Conservation (phyloP, 2,888 invertebrate genomes). For the Helleia helle region DNA sequence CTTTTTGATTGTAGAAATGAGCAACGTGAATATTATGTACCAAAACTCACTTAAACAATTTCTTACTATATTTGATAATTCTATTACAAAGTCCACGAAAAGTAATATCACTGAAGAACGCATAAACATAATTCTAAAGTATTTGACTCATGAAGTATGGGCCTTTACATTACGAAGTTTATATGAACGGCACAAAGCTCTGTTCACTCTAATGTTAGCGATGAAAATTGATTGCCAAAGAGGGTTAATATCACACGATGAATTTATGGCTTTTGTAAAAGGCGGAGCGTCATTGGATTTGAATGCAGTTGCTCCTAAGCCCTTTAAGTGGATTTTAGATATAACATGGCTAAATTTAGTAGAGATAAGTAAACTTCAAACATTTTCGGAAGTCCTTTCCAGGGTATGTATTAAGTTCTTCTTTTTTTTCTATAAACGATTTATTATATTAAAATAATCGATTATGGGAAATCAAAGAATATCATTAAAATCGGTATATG, state of each 20-base stretch:
- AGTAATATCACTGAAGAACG: constrained; percentile 89
- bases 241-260: constrained; percentile 86
- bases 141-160: constrained; percentile 94
- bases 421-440: too few relatives aligned
- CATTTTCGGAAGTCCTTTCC: constrained; percentile 84
- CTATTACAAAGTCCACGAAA: constrained; percentile 92
- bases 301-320: constrained; percentile 93
- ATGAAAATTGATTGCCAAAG: constrained; percentile 95
- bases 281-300: constrained; percentile 95
- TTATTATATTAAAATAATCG: too few relatives aligned
- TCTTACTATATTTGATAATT: constrained; percentile 92
- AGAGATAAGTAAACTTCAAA: constrained; percentile 89
- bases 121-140: constrained; percentile 89
- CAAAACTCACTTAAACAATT: constrained; percentile 97
- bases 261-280: constrained; percentile 96
- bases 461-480: too few relatives aligned
- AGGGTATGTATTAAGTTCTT: constrained; percentile 76
- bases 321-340: constrained; percentile 95
- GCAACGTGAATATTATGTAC: constrained; percentile 96
- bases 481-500: too few relatives aligned
- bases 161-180: constrained; percentile 92
- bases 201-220: constrained; percentile 94
- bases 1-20: constrained; percentile 97
- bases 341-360: constrained; percentile 97
- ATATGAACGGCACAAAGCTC: constrained; percentile 93